Conservation (phyloP, 2,113 vertebrate genomes). For the Gavia stellata region DNA sequence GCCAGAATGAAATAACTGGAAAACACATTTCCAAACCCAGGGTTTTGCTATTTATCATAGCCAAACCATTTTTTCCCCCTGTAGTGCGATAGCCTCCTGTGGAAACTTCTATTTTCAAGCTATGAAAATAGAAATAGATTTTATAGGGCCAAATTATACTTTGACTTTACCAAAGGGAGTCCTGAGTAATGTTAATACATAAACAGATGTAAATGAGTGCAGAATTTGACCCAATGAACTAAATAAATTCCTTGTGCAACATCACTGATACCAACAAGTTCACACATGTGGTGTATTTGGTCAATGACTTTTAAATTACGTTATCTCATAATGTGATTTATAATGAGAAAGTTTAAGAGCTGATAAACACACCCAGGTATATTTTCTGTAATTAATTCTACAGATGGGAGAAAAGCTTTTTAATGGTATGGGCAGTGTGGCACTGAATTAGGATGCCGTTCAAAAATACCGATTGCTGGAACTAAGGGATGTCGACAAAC, state of each 20-base stretch:
- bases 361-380: neutral
- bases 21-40: conserved; percentile 31
- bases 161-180: neutral
- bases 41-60: conserved; percentile 13
- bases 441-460: neutral
- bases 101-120: conserved; percentile 52
- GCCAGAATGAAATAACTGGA: conserved; percentile 45
- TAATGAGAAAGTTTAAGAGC: neutral
- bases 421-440: neutral
- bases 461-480: neutral
- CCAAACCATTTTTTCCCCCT: neutral
- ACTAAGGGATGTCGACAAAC: neutral
- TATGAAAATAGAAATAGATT: conserved; percentile 11
- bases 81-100: neutral
- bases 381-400: neutral
- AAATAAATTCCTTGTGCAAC: neutral
- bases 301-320: neutral
- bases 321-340: neutral
- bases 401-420: neutral
- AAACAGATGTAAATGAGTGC: neutral
- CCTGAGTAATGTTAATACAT: neutral
- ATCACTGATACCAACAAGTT: neutral
- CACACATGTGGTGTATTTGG: neutral
- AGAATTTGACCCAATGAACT: neutral
- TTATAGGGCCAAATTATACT: neutral